Percentiles rank a stretch among this genome's conserved stretches.
Conservation (phyloP, 2,113 vertebrate species). For the human (Homo sapiens) region GRCh38 chr11:111524001-111524500, state of each 20-base stretch:
- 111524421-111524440: neutral
- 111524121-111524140: neutral
- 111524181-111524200: neutral
- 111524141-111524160: neutral
- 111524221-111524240: neutral
- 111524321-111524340: neutral
- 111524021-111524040: neutral
- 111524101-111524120: neutral
- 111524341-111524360: constrained; percentile 5
- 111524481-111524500: neutral
- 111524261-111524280: neutral
- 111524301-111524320: neutral
- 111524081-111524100: neutral
- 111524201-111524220: neutral
- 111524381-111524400: neutral
- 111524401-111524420: neutral
- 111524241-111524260: neutral
- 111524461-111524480: neutral
- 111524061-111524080: neutral
- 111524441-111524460: neutral
- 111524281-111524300: neutral
- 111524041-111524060: neutral
- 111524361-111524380: neutral
- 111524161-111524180: neutral
- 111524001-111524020: constrained; percentile 6